phyloP scores from a whole-genome alignment of 2,888 invertebrate genomes.

The Pristionchus arcanus region DNA sequence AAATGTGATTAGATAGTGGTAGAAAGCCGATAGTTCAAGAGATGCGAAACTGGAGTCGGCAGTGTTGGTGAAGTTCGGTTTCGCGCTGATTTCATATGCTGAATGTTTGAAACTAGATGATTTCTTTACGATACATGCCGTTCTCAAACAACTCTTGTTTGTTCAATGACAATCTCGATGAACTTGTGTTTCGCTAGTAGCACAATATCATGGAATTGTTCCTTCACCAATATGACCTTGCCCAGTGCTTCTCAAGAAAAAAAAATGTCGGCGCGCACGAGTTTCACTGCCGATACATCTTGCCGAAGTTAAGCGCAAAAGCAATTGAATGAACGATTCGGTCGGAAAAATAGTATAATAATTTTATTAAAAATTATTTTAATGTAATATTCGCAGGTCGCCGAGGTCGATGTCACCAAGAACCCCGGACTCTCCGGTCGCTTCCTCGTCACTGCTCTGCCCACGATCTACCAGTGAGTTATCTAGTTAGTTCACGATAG shows the following conservation, averaged over 20 bases:
- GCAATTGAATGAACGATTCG: background rate
- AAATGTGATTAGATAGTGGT: background rate
- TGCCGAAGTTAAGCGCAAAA: too few relatives aligned
- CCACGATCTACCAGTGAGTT: conserved; percentile 96
- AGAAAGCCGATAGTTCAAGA: too few relatives aligned
- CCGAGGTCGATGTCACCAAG: conserved; percentile 93
- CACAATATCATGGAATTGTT: too few relatives aligned
- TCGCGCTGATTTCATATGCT: background rate
- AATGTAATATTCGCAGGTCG: conserved; percentile 82
- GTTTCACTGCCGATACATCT: too few relatives aligned
- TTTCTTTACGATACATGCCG: too few relatives aligned
- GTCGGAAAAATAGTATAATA: background rate
- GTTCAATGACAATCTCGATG: too few relatives aligned
- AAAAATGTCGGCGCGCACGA: too few relatives aligned
- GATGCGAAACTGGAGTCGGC: background rate
- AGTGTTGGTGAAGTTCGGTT: background rate
- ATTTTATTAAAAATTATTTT: background rate
- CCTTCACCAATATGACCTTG: too few relatives aligned
- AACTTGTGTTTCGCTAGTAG: too few relatives aligned
- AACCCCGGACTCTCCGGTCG: conserved; percentile 96
- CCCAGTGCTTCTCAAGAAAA: too few relatives aligned
- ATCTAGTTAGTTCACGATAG: background rate
- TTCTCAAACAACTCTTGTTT: too few relatives aligned
- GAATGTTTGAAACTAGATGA: background rate
- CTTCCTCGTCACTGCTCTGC: conserved; percentile 96